Evolutionary conservation across 2,888 invertebrate species (phyloP), one percentile per base, ranked within the genome.

Genomic region (Chrysomela aeneicollis): DNA sequence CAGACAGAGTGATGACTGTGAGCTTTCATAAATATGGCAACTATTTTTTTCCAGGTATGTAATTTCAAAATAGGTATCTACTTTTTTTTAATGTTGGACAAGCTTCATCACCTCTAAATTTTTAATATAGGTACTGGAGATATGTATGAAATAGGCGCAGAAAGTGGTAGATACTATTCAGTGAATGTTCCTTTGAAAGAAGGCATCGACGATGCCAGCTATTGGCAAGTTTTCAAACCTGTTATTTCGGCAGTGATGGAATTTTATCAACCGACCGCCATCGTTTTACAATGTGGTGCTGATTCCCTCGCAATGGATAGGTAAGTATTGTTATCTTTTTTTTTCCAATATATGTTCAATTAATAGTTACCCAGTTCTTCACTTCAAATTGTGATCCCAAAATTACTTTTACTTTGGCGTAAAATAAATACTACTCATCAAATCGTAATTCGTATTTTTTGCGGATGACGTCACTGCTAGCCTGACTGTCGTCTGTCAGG

Each of bases 11-110:
- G 0, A 99, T 99, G 98, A 99, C 99, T 0, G 97, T 98, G 0
- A 98, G 97, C 51, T 98, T 99, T 82, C 99, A 99, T 80, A 98
- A 98, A 84, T 98, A 97, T 79, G 98, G 98, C 1, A 96, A 96
- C 78, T 95, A 93, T 77, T 98, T 98, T 82, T 99, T 98, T 80
- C 98, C 98, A 0, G 98, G 98, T 76, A 68, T 26, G n/a, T n/a
- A n/a, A n/a, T n/a, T n/a, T n/a, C n/a, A n/a, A n/a, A n/a, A n/a
- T n/a, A n/a, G n/a, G n/a, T n/a, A n/a, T n/a, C n/a, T n/a, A 70
- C 66, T 69, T 35, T 19, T 37, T 46, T 37, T 12, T 55, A 5
- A 35, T 17, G 8, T 52, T 30, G 8, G n/a, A 10, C 26, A 21
- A 51, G 15, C 49, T 21, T 26, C 9, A 32, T 46, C 22, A 32